Percentiles rank a stretch among this genome's conserved stretches.
phyloP scores from a whole-genome alignment of 2,113 vertebrate species.

The Mohoua ochrocephala region DNA sequence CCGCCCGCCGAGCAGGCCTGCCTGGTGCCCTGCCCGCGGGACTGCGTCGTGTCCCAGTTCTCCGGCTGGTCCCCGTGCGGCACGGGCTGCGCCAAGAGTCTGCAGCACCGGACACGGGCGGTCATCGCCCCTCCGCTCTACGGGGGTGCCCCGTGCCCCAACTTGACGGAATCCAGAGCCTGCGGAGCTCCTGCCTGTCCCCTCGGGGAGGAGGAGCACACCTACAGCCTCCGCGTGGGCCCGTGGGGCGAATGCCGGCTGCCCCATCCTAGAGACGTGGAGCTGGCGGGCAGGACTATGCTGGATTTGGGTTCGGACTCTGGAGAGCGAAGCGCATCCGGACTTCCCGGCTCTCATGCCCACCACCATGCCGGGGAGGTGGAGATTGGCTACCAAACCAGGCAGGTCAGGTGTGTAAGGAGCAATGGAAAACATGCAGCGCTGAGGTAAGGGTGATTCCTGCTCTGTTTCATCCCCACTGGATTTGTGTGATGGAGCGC shows the following conservation, averaged over 20 bases:
- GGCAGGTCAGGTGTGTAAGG: slow-evolving; percentile 84
- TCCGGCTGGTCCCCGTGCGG: slow-evolving; percentile 86
- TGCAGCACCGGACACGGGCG: slow-evolving; percentile 81
- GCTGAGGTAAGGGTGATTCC: slow-evolving; percentile 80
- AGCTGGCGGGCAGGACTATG: slow-evolving; percentile 71
- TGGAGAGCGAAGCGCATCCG: slow-evolving; percentile 68
- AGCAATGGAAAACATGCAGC: slow-evolving; percentile 82
- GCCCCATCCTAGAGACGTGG: slow-evolving; percentile 72
- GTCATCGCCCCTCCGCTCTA: slow-evolving; percentile 86
- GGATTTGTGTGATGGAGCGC: rapidly evolving
- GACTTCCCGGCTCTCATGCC: slow-evolving; percentile 44
- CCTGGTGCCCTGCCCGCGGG: slow-evolving; percentile 90
- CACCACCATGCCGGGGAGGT: slow-evolving; percentile 66
- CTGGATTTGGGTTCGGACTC: slow-evolving; percentile 75
- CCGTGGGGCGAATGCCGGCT: slow-evolving; percentile 83
- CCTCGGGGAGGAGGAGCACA: slow-evolving; percentile 76
- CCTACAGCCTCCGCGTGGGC: slow-evolving; percentile 88
- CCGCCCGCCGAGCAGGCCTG: slow-evolving; percentile 87
- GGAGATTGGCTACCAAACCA: slow-evolving; percentile 87
- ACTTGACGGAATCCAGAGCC: slow-evolving; percentile 81
- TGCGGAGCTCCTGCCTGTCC: slow-evolving; percentile 75
- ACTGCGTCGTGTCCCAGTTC: slow-evolving; percentile 89
- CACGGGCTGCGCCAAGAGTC: slow-evolving; percentile 69
- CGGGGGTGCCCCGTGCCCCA: slow-evolving; percentile 85
- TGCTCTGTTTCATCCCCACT: neutral